A percentile compares a stretch with the other conserved stretches of the same genome.
These are phyloP conservation scores for Sciurus carolinensis DNA, from an alignment of 2,797 vertebrate species.

Conservation along the genomic window DNA sequence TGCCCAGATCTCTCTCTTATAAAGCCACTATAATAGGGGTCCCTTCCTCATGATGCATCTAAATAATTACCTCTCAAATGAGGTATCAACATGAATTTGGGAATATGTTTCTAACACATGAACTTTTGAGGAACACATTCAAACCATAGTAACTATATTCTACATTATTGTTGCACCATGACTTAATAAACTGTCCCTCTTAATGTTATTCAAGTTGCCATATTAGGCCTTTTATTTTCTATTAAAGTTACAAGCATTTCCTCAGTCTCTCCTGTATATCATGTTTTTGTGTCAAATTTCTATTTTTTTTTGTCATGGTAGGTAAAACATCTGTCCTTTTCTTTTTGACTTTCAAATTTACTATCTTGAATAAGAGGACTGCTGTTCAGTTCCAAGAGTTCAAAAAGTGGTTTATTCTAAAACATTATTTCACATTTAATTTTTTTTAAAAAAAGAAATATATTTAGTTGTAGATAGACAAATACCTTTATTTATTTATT, in stretches of 20 bases:
- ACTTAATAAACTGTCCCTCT: constrained; percentile 37
- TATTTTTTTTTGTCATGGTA: constrained; percentile 22
- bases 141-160: background rate
- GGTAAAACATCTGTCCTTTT: background rate
- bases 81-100: background rate
- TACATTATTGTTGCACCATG: background rate
- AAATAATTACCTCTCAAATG: background rate
- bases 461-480: too few species aligned
- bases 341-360: too few species aligned
- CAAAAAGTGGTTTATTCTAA: too few species aligned
- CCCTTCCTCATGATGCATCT: background rate
- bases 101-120: background rate
- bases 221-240: background rate
- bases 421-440: too few species aligned
- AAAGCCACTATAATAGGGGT: background rate
- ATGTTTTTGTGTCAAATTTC: constrained; percentile 9
- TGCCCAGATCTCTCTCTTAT: background rate
- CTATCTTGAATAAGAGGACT: too few species aligned
- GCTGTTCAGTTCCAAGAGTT: too few species aligned
- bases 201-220: background rate
- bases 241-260: constrained; percentile 39
- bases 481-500: too few species aligned
- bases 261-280: background rate
- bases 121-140: background rate
- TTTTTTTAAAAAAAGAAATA: too few species aligned